Conservation (phyloP, 2,113 vertebrate species). For the Leptosomus discolor region DNA sequence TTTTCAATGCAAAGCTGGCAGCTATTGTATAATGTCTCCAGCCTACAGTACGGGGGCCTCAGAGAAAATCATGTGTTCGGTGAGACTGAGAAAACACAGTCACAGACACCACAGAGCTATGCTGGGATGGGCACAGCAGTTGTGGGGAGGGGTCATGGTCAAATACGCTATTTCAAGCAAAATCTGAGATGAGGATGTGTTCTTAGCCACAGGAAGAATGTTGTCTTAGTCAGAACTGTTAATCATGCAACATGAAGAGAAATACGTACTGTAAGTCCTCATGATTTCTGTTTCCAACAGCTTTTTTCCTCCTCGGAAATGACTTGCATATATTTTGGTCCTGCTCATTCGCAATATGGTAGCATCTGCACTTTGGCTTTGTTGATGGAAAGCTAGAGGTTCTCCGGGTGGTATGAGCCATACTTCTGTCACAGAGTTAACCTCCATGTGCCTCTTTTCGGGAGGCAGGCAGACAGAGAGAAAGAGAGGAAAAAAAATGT, state of each 20-base stretch:
- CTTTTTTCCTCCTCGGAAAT: conserved; percentile 27
- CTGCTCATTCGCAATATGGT: background rate
- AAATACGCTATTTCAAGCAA: conserved; percentile 48
- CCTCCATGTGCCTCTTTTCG: conserved; percentile 10
- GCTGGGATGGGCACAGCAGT: background rate
- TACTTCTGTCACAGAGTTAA: conserved; percentile 12
- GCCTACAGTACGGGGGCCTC: background rate
- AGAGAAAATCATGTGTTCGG: background rate
- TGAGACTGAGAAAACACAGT: background rate
- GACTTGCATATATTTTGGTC: conserved; percentile 48
- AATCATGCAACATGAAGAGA: conserved; percentile 36
- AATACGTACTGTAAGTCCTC: background rate
- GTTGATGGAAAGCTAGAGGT: conserved; percentile 35
- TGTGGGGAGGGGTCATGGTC: background rate
- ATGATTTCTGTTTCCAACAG: conserved; percentile 38
- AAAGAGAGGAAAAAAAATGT: background rate
- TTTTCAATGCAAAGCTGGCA: conserved; percentile 27
- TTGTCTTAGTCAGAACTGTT: conserved; percentile 60
- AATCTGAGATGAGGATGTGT: conserved; percentile 54
- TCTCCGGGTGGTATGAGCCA: conserved; percentile 9
- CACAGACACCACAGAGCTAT: background rate
- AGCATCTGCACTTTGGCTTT: background rate
- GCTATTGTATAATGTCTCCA: background rate
- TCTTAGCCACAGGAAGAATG: conserved; percentile 61
- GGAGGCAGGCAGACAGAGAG: background rate